These are phyloP conservation scores for Grapholita molesta DNA, from an alignment of 1,140 invertebrate genomes.

Conservation along the genomic window DNA sequence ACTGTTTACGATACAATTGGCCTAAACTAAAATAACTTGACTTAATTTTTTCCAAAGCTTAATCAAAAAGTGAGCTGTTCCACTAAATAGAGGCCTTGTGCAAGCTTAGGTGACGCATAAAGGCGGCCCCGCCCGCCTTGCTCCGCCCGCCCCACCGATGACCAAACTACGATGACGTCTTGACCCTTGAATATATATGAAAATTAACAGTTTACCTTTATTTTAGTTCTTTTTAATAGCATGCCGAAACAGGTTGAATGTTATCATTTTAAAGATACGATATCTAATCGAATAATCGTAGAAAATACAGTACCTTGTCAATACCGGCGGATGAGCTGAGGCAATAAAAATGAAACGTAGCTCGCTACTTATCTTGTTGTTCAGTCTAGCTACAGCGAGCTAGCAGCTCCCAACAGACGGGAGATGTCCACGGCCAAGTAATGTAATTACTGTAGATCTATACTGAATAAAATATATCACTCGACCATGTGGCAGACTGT, in stretches of 20 bases:
- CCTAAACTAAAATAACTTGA: not conserved
- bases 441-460: not conserved
- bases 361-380: conserved; percentile 11
- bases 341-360: conserved; percentile 13
- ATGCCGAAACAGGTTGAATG: not conserved
- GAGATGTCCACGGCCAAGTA: not conserved
- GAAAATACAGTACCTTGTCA: not conserved
- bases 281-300: conserved; percentile 10
- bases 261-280: not conserved
- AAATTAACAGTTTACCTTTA: no score
- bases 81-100: not conserved
- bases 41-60: not conserved
- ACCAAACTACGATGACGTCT: not conserved
- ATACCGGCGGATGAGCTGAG: conserved; percentile 7
- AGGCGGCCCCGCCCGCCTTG: not conserved
- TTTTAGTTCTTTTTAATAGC: not conserved
- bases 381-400: not conserved
- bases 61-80: not conserved
- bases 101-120: not conserved
- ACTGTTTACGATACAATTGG: not conserved
- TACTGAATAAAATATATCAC: not conserved
- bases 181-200: no score
- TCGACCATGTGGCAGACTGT: not conserved
- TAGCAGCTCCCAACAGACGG: not conserved
- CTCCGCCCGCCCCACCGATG: no score